Conservation (phyloP, 2,113 vertebrate species). For the Scopus umbretta region DNA sequence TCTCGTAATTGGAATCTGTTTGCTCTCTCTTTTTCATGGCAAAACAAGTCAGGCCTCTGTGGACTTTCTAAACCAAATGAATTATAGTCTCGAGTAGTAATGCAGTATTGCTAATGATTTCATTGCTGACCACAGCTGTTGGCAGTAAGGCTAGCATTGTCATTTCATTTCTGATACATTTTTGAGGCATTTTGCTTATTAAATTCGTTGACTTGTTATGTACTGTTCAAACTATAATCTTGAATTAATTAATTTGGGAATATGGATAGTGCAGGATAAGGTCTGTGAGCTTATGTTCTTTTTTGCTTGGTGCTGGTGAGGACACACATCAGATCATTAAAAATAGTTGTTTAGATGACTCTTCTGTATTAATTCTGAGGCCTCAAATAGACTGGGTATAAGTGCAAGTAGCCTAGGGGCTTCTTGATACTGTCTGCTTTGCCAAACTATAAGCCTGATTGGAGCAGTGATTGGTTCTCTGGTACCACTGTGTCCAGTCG, state of each 20-base stretch:
- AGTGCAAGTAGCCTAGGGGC: neutral
- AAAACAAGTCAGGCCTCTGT: constrained; percentile 50
- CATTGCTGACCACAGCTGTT: constrained; percentile 27
- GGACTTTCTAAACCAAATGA: constrained; percentile 41
- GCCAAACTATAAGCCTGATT: neutral
- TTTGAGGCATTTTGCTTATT: neutral
- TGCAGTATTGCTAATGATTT: constrained; percentile 46
- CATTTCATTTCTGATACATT: neutral
- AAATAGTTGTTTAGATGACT: neutral
- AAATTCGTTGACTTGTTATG: constrained; percentile 12
- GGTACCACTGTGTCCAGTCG: neutral
- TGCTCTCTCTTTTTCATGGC: constrained; percentile 27
- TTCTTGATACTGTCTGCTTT: neutral
- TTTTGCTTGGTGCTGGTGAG: neutral
- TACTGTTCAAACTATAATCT: constrained; percentile 7
- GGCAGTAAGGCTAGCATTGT: neutral
- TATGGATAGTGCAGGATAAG: neutral
- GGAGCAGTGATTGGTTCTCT: neutral
- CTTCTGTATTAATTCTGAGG: neutral
- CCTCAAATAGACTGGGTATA: neutral
- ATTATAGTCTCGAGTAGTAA: constrained; percentile 27
- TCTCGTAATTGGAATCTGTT: neutral
- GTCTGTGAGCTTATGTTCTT: neutral
- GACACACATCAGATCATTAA: neutral
- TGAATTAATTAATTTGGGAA: constrained; percentile 20